phyloP scores from a whole-genome alignment of 2,113 vertebrate species.

The Alligator mississippiensis region DNA sequence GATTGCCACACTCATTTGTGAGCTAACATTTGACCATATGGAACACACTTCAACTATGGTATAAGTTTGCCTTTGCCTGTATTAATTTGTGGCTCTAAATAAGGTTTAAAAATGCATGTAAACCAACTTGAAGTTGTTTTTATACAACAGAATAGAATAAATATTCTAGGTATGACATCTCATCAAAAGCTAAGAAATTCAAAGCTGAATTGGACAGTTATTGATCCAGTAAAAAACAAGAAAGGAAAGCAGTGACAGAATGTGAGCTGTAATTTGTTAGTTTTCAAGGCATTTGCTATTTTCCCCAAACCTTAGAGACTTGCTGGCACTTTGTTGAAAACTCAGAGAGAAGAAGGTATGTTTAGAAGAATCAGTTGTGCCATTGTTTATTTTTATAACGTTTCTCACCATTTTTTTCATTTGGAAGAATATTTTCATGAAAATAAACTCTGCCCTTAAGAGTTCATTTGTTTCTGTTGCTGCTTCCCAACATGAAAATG shows the following conservation, averaged over 20 bases:
- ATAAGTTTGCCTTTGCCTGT: background rate
- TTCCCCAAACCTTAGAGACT: background rate
- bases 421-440: background rate
- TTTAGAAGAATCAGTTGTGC: background rate
- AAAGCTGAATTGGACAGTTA: background rate
- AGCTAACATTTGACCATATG: fast-evolving
- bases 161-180: background rate
- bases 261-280: background rate
- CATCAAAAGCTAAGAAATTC: background rate
- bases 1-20: background rate
- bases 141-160: background rate
- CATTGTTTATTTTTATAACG: background rate
- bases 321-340: slow-evolving; percentile 7
- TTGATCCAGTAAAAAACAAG: background rate
- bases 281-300: background rate
- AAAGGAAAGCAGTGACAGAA: slow-evolving; percentile 32
- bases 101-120: background rate
- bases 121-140: background rate
- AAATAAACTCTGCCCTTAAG: slow-evolving; percentile 16
- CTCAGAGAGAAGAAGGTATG: background rate
- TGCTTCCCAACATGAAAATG: background rate
- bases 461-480: background rate
- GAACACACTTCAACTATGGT: background rate
- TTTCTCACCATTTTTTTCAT: background rate
- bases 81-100: background rate